Percentiles rank a stretch among this genome's conserved stretches.
Evolutionary conservation across 2,797 vertebrate genomes (phyloP).

Genomic region (Gymnoscopelus braueri): DNA sequence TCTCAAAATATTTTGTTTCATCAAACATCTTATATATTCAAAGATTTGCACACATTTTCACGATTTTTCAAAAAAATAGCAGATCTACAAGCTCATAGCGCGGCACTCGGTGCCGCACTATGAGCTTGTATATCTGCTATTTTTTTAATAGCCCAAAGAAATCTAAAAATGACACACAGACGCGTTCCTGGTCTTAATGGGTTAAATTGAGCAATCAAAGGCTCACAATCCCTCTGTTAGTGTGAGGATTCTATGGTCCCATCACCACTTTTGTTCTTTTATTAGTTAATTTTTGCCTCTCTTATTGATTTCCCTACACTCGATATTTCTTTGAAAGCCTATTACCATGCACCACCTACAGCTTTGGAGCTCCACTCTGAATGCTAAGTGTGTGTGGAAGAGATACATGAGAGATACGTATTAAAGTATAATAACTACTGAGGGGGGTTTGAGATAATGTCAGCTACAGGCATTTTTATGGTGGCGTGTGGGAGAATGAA

Average conservation of each 20-base stretch:
- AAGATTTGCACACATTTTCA: no score
- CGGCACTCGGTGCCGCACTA: no score
- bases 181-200: no score
- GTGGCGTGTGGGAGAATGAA: conserved; percentile 45
- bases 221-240: conserved; percentile 61
- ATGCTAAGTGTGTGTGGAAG: conserved; percentile 42
- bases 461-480: conserved; percentile 53
- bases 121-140: no score
- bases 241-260: conserved; percentile 57
- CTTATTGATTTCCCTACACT: conserved; percentile 52
- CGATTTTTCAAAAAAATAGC: no score
- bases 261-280: conserved; percentile 44
- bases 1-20: no score
- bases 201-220: conserved; percentile 67
- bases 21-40: no score
- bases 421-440: conserved; percentile 29
- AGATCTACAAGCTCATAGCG: no score
- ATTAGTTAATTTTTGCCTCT: conserved; percentile 61
- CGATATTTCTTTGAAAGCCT: conserved; percentile 45
- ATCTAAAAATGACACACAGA: no score
- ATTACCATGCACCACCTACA: conserved; percentile 50
- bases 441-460: conserved; percentile 53
- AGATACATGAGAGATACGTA: conserved; percentile 13
- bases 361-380: conserved; percentile 22
- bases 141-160: no score